Base-by-base conservation (phyloP, 2,888 invertebrate species). In the Lithosia quadra region DNA sequence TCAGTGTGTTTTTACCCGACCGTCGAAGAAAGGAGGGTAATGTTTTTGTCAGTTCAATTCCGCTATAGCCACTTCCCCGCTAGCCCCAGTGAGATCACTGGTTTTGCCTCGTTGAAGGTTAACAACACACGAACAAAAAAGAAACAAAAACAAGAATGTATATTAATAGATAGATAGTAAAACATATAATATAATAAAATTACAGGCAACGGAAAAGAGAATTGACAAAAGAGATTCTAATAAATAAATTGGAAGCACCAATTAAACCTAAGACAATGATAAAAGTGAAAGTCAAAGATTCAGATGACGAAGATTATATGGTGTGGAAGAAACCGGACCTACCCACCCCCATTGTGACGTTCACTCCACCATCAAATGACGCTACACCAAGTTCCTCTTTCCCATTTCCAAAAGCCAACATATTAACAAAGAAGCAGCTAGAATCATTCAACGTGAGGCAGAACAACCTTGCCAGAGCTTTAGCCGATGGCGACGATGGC, bases 401-500 rank as follows among this genome's bases (percentile, higher is more conserved):
- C 65, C 84, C 82, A 58, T 93, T 89, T 74, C 49, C 49, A 49
- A 93, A 92, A 80, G 79, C 88, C 53, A 92, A 93, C 63, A 80
- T 90, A 74, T 80, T 95, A 61, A 95, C 94, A n/a, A 93, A 92
- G 79, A 95, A 92, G 77, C 92, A 92, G 74, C 80, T 95, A 68
- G 94, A 94, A 83, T 92, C 88, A n/a, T 93, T 93, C 69, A 94
- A 94, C 70, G 89, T 92, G 18, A 81, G 90, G 69, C 91, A 91
- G 68, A 88, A 88, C 65, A 88, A 87, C 57, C 79, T 86, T 55
- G 84, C 88, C 0, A 86, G 87, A 82, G 87, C 89, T 0, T 88
- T 93, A 59, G 92, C 92, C 36, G 95, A 95, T 71, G 95, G 97
- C 86, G 98, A 98, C 85, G 98, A 98, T 85, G 98, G 98, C 18